Conservation (phyloP, 2,797 vertebrate species). For the Platyrinchus mystaceus region DNA sequence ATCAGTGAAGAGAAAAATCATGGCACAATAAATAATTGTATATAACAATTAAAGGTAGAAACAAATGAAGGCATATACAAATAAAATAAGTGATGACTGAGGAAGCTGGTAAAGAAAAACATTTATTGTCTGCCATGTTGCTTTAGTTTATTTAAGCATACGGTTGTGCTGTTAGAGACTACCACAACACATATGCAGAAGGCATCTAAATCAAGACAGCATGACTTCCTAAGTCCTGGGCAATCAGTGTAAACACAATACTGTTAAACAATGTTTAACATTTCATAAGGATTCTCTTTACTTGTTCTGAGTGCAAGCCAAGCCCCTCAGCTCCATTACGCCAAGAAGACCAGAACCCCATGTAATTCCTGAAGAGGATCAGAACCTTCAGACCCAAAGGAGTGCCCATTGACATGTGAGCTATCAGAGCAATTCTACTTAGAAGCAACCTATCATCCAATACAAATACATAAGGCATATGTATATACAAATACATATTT, state of each 20-base stretch:
- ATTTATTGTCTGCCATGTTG: background rate
- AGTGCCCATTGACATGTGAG: accelerated
- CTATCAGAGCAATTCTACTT: background rate
- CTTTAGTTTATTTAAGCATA: background rate
- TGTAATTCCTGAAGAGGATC: background rate
- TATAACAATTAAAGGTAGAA: background rate
- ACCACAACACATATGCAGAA: background rate
- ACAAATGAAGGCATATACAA: background rate
- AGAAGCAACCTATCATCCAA: background rate
- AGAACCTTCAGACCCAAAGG: background rate
- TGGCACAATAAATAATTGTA: background rate
- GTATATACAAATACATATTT: background rate
- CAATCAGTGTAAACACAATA: background rate
- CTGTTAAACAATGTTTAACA: background rate
- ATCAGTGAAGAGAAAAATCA: background rate
- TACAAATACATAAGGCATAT: background rate
- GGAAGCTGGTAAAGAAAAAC: background rate
- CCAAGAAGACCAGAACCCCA: background rate
- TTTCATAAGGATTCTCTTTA: background rate
- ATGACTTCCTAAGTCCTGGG: background rate
- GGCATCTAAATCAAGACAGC: background rate
- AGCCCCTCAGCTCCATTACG: background rate
- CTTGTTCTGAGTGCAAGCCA: background rate
- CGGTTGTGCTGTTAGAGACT: background rate
- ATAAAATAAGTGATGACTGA: accelerated